Evolutionary conservation across 2,888 invertebrate genomes (phyloP).

Genomic region (Orthosia incerta): DNA sequence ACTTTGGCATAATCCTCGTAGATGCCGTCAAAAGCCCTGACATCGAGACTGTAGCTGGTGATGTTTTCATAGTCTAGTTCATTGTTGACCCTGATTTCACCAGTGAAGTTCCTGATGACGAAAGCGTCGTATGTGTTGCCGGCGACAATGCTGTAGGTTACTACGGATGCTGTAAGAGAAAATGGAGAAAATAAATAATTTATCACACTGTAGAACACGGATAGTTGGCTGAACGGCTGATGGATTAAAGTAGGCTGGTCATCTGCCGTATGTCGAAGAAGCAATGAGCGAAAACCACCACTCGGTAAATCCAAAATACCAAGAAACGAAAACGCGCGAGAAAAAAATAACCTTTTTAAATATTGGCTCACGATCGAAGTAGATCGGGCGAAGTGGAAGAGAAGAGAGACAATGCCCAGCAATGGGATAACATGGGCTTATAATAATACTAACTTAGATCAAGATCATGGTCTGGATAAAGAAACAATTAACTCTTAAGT

Average conservation of each 20-base stretch:
- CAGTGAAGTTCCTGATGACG: constrained; percentile 95
- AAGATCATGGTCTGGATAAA: background rate
- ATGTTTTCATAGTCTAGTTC: constrained; percentile 96
- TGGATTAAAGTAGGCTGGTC: too few species aligned
- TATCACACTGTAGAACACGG: too few species aligned
- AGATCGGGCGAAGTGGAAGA: too few species aligned
- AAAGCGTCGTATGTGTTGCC: constrained; percentile 97
- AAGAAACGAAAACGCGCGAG: too few species aligned
- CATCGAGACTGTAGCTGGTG: constrained; percentile 95
- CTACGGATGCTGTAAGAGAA: constrained; percentile 92
- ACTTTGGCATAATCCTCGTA: constrained; percentile 96
- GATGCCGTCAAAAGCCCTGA: constrained; percentile 96
- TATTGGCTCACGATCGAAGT: too few species aligned
- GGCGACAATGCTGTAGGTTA: constrained; percentile 96
- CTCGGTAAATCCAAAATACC: too few species aligned
- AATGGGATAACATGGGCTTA: too few species aligned
- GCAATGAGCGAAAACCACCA: too few species aligned
- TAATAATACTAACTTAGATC: background rate
- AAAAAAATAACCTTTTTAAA: too few species aligned
- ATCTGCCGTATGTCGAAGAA: too few species aligned
- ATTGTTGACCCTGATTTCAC: constrained; percentile 95
- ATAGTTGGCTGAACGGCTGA: too few species aligned
- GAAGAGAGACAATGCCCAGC: too few species aligned
- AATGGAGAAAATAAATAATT: background rate
- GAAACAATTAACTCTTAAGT: background rate